A percentile compares a stretch with the other conserved stretches of the same genome.
These are phyloP conservation scores for Turdus rufiventris DNA, from an alignment of 2,113 vertebrate genomes.

Conservation along the genomic window DNA sequence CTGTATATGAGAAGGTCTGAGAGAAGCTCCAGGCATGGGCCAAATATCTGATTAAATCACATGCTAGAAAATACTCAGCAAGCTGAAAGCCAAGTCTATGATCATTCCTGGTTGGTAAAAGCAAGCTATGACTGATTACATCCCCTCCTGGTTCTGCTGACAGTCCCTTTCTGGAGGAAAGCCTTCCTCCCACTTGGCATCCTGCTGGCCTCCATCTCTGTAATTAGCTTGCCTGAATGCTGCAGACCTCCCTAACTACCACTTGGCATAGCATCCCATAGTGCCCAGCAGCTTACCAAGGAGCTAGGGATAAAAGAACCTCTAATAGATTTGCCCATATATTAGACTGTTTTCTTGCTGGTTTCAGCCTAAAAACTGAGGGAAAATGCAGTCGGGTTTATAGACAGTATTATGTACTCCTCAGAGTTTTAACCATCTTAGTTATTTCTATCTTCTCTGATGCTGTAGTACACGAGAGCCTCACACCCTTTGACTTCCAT, in stretches of 20 bases:
- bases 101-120: not conserved
- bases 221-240: not conserved
- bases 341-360: not conserved
- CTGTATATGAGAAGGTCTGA: not conserved
- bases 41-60: not conserved
- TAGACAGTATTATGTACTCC: not conserved
- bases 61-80: not conserved
- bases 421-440: not conserved
- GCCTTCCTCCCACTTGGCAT: slow-evolving; percentile 8
- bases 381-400: not conserved
- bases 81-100: not conserved
- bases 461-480: rapidly evolving
- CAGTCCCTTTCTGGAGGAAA: not conserved
- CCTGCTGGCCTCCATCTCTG: not conserved
- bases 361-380: not conserved
- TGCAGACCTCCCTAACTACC: not conserved
- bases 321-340: not conserved
- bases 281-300: not conserved
- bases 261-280: not conserved
- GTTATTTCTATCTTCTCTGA: not conserved
- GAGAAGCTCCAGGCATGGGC: not conserved
- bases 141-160: not conserved
- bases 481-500: not conserved
- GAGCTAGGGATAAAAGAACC: not conserved
- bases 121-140: not conserved